Evolutionary conservation across 2,797 vertebrate species (phyloP).

Genomic region (Diceros bicornis): DNA sequence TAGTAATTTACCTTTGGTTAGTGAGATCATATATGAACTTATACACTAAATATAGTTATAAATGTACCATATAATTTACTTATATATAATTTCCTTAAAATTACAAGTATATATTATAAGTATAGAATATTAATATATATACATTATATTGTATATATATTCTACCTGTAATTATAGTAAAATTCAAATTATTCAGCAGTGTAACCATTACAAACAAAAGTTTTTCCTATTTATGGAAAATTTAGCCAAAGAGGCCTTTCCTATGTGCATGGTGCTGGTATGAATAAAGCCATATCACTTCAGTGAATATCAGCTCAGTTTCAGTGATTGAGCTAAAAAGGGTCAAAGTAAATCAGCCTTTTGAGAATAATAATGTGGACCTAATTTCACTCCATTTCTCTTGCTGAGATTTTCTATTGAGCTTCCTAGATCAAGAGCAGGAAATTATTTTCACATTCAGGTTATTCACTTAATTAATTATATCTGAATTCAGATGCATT

Average conservation of each 20-base stretch:
- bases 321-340: slow-evolving; percentile 18
- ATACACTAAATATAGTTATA: neutral
- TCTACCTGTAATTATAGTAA: neutral
- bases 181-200: neutral
- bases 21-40: neutral
- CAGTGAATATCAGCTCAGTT: neutral
- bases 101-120: neutral
- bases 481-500: slow-evolving; percentile 68
- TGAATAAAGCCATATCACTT: neutral
- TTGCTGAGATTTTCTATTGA: slow-evolving; percentile 68
- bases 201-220: neutral
- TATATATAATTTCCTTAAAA: slow-evolving; percentile 9
- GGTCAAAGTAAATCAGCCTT: slow-evolving; percentile 59
- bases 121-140: neutral
- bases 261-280: neutral
- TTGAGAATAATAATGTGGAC: slow-evolving; percentile 46
- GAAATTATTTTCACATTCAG: slow-evolving; percentile 76
- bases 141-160: neutral
- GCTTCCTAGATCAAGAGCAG: slow-evolving; percentile 54
- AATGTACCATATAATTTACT: neutral
- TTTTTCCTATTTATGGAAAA: neutral
- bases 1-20: neutral
- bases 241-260: neutral
- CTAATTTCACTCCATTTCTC: slow-evolving; percentile 73
- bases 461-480: slow-evolving; percentile 81